These are phyloP conservation scores for Tuta absoluta DNA, from an alignment of 2,888 invertebrate genomes.

Conservation along the genomic window DNA sequence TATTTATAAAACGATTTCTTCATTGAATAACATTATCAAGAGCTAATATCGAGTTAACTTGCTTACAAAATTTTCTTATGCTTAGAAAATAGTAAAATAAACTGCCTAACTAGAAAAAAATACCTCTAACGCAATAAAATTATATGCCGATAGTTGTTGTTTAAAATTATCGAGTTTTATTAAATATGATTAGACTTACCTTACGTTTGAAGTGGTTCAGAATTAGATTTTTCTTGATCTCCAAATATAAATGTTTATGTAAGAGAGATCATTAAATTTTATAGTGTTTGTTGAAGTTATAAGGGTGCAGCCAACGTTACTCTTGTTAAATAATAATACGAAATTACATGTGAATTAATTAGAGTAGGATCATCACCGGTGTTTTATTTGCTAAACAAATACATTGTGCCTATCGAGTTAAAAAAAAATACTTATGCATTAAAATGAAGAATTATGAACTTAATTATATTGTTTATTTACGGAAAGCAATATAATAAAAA, in stretches of 20 bases:
- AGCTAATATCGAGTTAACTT: not conserved
- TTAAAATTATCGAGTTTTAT: not conserved
- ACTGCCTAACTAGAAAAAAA: not conserved
- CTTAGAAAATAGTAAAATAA: not conserved
- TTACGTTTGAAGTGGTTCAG: not conserved
- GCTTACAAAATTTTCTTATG: not conserved
- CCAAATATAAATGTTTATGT: not conserved
- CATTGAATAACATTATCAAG: not conserved
- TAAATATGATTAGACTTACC: slow-evolving; percentile 2
- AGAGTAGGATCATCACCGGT: no score
- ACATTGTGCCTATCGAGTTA: not conserved
- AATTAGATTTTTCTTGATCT: not conserved
- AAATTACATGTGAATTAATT: no score
- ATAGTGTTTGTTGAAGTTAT: slow-evolving; percentile 7
- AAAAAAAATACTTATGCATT: not conserved
- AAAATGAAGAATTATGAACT: not conserved
- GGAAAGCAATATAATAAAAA: not conserved
- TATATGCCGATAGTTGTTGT: not conserved
- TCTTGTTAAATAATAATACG: not conserved
- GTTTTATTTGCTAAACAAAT: not conserved
- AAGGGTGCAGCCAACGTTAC: not conserved
- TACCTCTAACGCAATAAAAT: slow-evolving; percentile 13
- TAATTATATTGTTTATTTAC: not conserved
- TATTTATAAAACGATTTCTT: slow-evolving; percentile 2
- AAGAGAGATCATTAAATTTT: slow-evolving; percentile 6